Evolutionary conservation across 2,797 vertebrate species (phyloP), one percentile per base, ranked within the genome.

Genomic region (Eupleurogrammus muticus): DNA sequence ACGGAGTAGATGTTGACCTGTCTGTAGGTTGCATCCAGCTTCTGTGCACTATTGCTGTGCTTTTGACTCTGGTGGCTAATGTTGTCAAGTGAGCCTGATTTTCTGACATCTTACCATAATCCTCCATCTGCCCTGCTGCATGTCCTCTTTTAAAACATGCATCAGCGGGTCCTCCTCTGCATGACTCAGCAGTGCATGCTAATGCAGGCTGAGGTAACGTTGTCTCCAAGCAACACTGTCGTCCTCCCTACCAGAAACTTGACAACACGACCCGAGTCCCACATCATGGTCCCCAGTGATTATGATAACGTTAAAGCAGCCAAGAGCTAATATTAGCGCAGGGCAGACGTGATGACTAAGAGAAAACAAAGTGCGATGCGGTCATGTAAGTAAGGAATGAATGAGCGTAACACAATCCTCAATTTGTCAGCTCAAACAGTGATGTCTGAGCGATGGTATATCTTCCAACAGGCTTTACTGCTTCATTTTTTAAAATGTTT

Each of bases 101-200:
- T 70, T 69, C 77, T 64, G 73, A 78, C 80, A 80, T 85, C 53
- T 74, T 69, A 42, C 51, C 52, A 64, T 84, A 88, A 85, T 85
- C 81, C 79, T 67, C 75, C 84, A 82, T 87, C 87, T 86, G 83
- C 23, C 77, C 77, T 32, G 60, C 81, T 86, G 79, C 81, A 77
- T 83, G 81, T 67, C 68, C 81, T 80, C 77, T 85, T 72, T 84
- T 44, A 60, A 28, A 28, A 47, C 81, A 82, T 87, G 85, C 81
- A 80, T 61, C 76, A 75, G 24, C 72, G 63, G 72, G 70, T 73
- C 69, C 65, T 77, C 73, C 70, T 77, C 73, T 82, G 58, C 16
- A 20, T 91, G 88, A 92, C 82, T 91, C 88, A 90, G 86, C 87
- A 85, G 38, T 73, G 75, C 84, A 86, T 91, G 81, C 81, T 87